Evolutionary conservation across 2,797 vertebrate genomes (phyloP).

Genomic region (Squalus acanthias): DNA sequence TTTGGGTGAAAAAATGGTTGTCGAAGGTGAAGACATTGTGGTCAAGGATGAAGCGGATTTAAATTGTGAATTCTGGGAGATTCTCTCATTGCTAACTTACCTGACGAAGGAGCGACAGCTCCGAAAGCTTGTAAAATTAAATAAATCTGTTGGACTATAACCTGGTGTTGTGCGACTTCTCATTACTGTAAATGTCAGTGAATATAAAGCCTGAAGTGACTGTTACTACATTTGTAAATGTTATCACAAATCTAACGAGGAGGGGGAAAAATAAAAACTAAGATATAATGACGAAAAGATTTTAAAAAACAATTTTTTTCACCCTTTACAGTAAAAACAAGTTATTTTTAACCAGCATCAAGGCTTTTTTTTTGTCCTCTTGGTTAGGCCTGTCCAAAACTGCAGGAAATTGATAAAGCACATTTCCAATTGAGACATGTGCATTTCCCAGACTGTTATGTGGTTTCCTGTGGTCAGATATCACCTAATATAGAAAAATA

Average conservation of each 20-base stretch:
- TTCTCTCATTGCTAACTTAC: too few relatives aligned
- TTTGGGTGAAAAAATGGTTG: too few relatives aligned
- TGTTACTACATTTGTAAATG: constrained; percentile 5
- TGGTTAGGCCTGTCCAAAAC: not conserved
- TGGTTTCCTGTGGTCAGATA: too few relatives aligned
- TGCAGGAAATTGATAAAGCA: not conserved
- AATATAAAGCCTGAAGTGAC: not conserved
- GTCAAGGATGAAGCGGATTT: too few relatives aligned
- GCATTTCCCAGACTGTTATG: too few relatives aligned
- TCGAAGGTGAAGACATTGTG: too few relatives aligned
- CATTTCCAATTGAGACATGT: not conserved
- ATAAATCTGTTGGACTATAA: too few relatives aligned
- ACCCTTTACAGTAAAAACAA: not conserved
- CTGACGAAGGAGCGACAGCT: too few relatives aligned
- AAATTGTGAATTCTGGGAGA: too few relatives aligned
- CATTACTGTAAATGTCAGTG: not conserved
- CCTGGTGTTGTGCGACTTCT: too few relatives aligned
- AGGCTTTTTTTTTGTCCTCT: not conserved
- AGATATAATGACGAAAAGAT: not conserved
- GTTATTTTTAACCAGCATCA: not conserved
- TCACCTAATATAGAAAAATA: not conserved
- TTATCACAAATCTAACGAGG: not conserved
- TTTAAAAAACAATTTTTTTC: not conserved
- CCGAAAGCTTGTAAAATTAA: too few relatives aligned
- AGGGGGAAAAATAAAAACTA: not conserved